Evolutionary conservation across 64 coral and sea anemone species (phyloP), one percentile per base, ranked within the genome.

Genomic region (Porites australiensis): DNA sequence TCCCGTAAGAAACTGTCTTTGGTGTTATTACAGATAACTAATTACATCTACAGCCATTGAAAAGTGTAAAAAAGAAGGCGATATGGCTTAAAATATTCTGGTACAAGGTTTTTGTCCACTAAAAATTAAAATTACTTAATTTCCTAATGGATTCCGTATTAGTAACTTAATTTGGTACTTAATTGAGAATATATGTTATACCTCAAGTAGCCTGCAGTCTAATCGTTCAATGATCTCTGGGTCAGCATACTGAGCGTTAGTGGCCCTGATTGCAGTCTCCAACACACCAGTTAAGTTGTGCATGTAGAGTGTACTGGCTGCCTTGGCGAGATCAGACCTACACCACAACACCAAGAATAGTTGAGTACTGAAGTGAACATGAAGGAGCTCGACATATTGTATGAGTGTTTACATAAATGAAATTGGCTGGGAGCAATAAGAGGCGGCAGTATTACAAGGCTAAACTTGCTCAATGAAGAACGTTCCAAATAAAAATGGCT

Each of bases 231-330:
- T 64, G 51, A 98, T 98, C 44, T 96, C 97, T 20, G 97, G 97
- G 73, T 98, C 93, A 72, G 93, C 97, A 89, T 91, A 98, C 72
- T 98, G 97, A 50, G 97, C 97, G 72, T 98, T 98, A 37, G 97
- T 98, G 21, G 97, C 97, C 57, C 97, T 93, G 65, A 98, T 96
- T 3, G 97, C 97, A 5, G 97, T 92, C 48, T 98, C 97, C 10
- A 98, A 44, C 18, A 96, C 90, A 19, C 97, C 97, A 8, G 94
- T 96, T 54, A 98, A 84, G 71, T 98, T 98, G 72, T 98, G 97
- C 82, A 95, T 93, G 74, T 98, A 98, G 37, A 98, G 74, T 43
- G 97, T 98, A 86, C 88, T 98, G 13, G 97, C 97, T 44, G 97
- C 88, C 53, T 95, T 96, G 18, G 94, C 90, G 57, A 98, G 74